Conservation (phyloP, 2,797 vertebrate species). For the Sebastes minor region DNA sequence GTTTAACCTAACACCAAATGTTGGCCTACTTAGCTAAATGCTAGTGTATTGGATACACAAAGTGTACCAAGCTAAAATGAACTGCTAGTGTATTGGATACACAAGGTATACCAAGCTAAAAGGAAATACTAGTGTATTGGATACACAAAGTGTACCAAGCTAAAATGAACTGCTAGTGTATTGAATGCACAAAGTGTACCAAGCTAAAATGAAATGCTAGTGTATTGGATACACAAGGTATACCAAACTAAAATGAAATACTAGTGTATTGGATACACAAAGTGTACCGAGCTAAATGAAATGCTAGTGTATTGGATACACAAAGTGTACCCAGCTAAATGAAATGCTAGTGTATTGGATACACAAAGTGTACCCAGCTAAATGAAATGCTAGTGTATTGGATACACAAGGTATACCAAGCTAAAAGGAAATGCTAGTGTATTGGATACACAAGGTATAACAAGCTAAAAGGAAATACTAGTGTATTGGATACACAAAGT, state of each 20-base stretch:
- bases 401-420: too few relatives aligned
- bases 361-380: background rate
- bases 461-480: background rate
- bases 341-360: background rate
- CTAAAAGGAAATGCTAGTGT: background rate
- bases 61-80: background rate
- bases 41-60: too few relatives aligned
- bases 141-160: rapidly evolving
- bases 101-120: background rate
- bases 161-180: too few relatives aligned
- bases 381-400: background rate
- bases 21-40: background rate
- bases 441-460: background rate
- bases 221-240: too few relatives aligned
- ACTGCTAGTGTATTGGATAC: background rate
- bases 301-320: too few relatives aligned
- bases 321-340: background rate
- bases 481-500: background rate
- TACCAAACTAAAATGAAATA: too few relatives aligned
- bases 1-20: background rate
- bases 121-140: background rate
- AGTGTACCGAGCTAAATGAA: background rate
- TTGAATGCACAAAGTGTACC: background rate
- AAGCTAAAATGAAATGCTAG: background rate
- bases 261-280: too few relatives aligned